Evolutionary conservation across 2,113 vertebrate genomes (phyloP), one percentile per base, ranked within the genome.

Genomic region (Clarias batrachus): DNA sequence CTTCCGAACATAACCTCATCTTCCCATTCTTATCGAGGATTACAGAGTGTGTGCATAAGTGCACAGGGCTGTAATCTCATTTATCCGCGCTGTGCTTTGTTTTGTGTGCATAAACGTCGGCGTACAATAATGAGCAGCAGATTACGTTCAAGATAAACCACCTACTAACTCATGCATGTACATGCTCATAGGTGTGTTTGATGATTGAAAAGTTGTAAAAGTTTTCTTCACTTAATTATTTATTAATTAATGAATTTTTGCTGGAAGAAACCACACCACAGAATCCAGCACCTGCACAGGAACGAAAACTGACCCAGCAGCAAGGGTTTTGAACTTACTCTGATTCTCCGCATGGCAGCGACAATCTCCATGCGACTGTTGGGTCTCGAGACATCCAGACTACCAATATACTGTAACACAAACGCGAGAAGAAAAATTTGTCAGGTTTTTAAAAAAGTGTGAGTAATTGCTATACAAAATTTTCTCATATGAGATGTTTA

Each of bases 341-440:
- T 94, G 89, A 97, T 98, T 90, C 96, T 96, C 48, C 97, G 96
- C 97, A 97, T 97, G 63, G 96, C 96, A 27, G 97, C 96, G 79
- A 98, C 96, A 0, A 98, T 98, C 93, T 98, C 97, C 96, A 97
- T 96, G 0, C 97, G 96, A 90, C 97, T 98, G 95, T 96, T 98
- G 89, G 97, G 97, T 90, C 97, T 94, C 66, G 96, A 95, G 9
- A 97, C 96, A 0, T 98, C 97, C 82, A 97, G 92, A 86, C 97
- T 96, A 1, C 97, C 97, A 4, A 98, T 96, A 79, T 98, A 97
- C 97, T 96, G 94, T 62, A 88, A 83, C 70, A 86, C 91, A 87
- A 85, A 82, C 60, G 83, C 27, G 80, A 83, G 21, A 13, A 37
- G 74, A 8, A 80, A 56, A 82, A 37, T 52, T 77, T 87, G 33